Evolutionary conservation across 2,888 invertebrate genomes (phyloP).

Genomic region (Halictus quadricinctus): DNA sequence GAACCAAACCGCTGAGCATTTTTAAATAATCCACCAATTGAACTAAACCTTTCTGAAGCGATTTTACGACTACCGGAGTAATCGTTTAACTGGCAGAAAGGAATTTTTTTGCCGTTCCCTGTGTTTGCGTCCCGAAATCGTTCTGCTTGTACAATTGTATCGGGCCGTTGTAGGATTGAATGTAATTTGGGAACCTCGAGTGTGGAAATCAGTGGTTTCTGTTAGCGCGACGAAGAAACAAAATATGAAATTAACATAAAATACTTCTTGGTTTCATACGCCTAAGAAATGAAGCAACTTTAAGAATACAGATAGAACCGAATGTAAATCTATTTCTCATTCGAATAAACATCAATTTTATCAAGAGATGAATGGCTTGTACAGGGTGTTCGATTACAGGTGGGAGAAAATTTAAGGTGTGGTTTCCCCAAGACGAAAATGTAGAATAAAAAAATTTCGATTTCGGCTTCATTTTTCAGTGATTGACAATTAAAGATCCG

Average conservation of each 20-base stretch:
- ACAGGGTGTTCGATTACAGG: no score
- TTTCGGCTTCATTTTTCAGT: no score
- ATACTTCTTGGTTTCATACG: not conserved
- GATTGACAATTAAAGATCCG: no score
- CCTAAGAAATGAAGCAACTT: no score
- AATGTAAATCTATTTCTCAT: not conserved
- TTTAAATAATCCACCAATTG: conserved; percentile 15
- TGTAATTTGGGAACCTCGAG: not conserved
- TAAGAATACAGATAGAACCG: not conserved
- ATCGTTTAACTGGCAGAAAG: not conserved
- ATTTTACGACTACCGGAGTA: not conserved
- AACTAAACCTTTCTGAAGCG: not conserved
- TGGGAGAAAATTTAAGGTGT: no score
- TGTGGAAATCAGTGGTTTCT: not conserved
- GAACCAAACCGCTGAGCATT: not conserved
- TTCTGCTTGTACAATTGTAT: not conserved
- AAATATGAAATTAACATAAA: no score
- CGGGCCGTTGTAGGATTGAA: not conserved
- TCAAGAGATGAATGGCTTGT: not conserved
- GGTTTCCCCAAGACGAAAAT: no score
- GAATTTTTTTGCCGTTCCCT: not conserved
- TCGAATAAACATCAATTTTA: not conserved
- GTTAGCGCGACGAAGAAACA: not conserved
- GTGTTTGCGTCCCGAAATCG: not conserved
- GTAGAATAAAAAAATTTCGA: no score